Conservation (phyloP, 2,797 vertebrate species). For the Anas georgica region DNA sequence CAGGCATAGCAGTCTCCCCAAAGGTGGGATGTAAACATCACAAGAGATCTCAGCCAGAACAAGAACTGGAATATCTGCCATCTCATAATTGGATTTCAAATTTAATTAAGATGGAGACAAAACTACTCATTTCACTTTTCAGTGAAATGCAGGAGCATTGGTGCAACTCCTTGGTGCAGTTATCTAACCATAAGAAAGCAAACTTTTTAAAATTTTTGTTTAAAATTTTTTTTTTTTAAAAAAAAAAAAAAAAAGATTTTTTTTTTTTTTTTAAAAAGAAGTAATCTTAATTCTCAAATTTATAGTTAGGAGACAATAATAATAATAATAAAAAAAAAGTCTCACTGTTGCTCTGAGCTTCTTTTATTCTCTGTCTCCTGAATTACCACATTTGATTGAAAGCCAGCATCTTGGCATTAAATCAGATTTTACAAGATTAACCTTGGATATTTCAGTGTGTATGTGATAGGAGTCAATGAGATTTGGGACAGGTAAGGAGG, state of each 20-base stretch:
- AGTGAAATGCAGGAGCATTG: neutral
- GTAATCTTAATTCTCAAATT: neutral
- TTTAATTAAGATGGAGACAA: constrained; percentile 46
- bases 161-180: neutral
- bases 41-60: neutral
- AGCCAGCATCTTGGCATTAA: neutral
- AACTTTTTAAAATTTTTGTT: neutral
- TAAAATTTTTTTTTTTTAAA: neutral
- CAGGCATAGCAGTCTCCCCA: neutral
- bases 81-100: neutral
- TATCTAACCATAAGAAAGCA: neutral
- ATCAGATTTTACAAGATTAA: neutral
- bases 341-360: neutral
- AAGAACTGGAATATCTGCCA: constrained; percentile 24
- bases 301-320: neutral
- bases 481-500: neutral
- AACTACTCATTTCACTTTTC: neutral
- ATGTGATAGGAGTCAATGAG: neutral
- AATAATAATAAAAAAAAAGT: neutral
- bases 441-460: accelerated
- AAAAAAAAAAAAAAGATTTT: no score
- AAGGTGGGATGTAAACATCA: constrained; percentile 16
- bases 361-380: neutral
- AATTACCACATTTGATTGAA: neutral
- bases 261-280: no score